Evolutionary conservation across 2,797 vertebrate species (phyloP).

Genomic region (Hirundo rustica): DNA sequence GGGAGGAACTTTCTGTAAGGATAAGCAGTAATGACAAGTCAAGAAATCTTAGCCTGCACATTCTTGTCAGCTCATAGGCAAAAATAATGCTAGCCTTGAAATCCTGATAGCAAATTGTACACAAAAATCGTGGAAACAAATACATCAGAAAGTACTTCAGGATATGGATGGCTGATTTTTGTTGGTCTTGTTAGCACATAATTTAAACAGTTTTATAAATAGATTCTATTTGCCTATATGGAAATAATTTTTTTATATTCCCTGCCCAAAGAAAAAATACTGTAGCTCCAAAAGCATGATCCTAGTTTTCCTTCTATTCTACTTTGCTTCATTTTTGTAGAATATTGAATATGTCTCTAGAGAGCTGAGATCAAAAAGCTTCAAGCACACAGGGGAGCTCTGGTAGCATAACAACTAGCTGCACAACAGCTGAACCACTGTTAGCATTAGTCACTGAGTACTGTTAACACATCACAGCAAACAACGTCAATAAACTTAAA

Average conservation of each 20-base stretch:
- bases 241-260: background rate
- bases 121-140: background rate
- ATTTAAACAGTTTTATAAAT: background rate
- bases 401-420: background rate
- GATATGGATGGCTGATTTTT: background rate
- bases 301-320: conserved; percentile 5
- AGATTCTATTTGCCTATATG: background rate
- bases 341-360: background rate
- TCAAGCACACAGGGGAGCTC: conserved; percentile 1
- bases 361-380: conserved; percentile 47
- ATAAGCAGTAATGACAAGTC: background rate
- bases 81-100: background rate
- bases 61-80: background rate
- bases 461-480: background rate
- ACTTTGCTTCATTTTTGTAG: conserved; percentile 25
- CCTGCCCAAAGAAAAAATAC: background rate
- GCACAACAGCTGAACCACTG: background rate
- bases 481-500: background rate
- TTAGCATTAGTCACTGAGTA: background rate
- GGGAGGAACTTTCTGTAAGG: background rate
- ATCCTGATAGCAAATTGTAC: background rate
- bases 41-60: background rate
- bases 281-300: background rate
- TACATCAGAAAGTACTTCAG: background rate
- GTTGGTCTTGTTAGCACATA: background rate